Percentiles rank a stretch among this genome's conserved stretches.
Conservation (phyloP, 2,888 invertebrate species). For the Gonocerus acuteangulatus region DNA sequence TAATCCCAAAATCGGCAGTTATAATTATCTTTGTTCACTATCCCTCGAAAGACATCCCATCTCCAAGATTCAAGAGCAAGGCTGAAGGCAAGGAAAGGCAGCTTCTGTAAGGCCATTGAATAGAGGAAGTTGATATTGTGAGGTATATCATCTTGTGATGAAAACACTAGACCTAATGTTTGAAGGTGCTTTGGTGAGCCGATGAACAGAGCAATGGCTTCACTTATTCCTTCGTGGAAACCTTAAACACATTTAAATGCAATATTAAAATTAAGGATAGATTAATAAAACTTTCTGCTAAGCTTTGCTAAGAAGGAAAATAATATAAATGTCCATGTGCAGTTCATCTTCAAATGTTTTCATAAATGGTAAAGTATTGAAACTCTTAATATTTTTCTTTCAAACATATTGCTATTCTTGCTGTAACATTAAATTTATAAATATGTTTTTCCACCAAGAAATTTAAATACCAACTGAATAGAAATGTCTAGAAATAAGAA, state of each 20-base stretch:
- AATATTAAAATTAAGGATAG: too few relatives aligned
- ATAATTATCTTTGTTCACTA: constrained; percentile 64
- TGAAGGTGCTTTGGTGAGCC: constrained; percentile 78
- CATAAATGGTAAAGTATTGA: too few relatives aligned
- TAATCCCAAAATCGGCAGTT: constrained; percentile 85
- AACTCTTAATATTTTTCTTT: too few relatives aligned
- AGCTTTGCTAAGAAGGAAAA: background rate
- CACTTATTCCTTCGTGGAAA: constrained; percentile 89
- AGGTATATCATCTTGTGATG: constrained; percentile 70
- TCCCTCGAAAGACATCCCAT: constrained; percentile 74
- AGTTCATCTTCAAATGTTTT: background rate
- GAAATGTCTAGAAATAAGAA: too few relatives aligned
- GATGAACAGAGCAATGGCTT: constrained; percentile 77
- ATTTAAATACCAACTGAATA: too few relatives aligned
- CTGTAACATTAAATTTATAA: too few relatives aligned
- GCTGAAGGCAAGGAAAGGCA: constrained; percentile 76
- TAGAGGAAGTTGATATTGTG: constrained; percentile 81
- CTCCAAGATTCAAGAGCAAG: constrained; percentile 78
- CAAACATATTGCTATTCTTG: too few relatives aligned
- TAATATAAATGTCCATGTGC: background rate
- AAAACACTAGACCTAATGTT: constrained; percentile 69
- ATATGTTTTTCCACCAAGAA: too few relatives aligned
- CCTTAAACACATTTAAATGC: constrained; percentile 52
- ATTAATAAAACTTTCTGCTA: constrained; percentile 8
- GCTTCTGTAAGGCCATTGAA: constrained; percentile 75